Conservation (phyloP, 2,888 invertebrate species). For the Thysanoteuthis rhombus region DNA sequence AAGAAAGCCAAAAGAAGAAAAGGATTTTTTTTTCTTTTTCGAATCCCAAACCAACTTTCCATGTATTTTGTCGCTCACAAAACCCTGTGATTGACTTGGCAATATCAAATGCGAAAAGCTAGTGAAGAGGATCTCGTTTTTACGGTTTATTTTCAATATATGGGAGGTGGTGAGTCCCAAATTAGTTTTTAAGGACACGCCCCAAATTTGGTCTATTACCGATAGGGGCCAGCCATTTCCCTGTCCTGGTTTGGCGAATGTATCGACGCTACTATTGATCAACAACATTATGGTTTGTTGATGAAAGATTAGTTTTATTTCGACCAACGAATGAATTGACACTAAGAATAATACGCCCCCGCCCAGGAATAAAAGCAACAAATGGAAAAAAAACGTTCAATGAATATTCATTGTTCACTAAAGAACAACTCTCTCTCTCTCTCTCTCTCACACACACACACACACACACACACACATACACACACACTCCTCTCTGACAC, state of each 20-base stretch:
- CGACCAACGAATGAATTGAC: background rate
- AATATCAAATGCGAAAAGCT: background rate
- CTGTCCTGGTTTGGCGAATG: background rate
- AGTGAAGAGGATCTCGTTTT: background rate
- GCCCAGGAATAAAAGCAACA: background rate
- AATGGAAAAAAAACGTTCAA: background rate
- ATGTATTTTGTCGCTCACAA: background rate
- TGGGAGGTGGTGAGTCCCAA: background rate
- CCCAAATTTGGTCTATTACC: conserved; percentile 1
- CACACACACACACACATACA: no score
- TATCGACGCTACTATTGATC: background rate
- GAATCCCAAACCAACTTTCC: background rate
- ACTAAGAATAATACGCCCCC: background rate
- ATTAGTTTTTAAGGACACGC: background rate
- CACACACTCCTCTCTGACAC: no score
- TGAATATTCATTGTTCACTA: background rate
- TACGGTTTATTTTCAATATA: background rate
- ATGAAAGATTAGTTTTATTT: background rate
- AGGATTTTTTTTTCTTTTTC: background rate
- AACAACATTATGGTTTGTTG: background rate
- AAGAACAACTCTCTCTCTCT: background rate
- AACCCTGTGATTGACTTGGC: background rate
- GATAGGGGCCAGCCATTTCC: background rate
- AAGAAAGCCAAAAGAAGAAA: background rate
- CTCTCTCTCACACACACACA: no score